Evolutionary conservation across 1,140 invertebrate genomes (phyloP), one percentile per base, ranked within the genome.

Genomic region (Panagrolaimus sp.): DNA sequence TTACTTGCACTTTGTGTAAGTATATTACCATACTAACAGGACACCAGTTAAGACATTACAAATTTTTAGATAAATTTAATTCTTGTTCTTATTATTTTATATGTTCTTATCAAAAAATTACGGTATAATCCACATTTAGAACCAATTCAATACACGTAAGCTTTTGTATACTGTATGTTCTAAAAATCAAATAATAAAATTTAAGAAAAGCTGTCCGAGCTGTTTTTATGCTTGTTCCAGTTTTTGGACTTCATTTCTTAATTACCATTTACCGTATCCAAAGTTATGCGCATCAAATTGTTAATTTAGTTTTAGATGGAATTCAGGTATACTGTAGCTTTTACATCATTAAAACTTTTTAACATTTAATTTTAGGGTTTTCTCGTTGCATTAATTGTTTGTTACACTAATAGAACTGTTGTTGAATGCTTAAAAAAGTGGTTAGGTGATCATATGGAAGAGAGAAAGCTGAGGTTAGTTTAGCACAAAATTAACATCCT

Each of bases 51-150:
- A 27, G 1, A 42, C 2, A 38, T 38, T 38, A 38, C 31, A 38
- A 63, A 13, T n/a, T 27, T 63, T 63, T 43, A 63, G 62, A 63
- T 63, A n/a, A 63, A 63, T 63, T n/a, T 43, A 11, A 11, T 63
- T 8, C 25, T 42, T 16, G 27, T 63, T 8, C 14, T 16, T 23
- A 42, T 16, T 27, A 63, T 63, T 9, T 23, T 63, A 27, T 63
- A 23, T 63, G 42, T 27, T 42, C 20, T 63, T 11, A 20, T 42
- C 20, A 63, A 63, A 31, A 63, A 63, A 63, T 27, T 63, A 31
- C 27, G 42, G 42, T 63, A 63, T 27, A 63, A 63, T 43, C 62
- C 62, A 23, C 62, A 63, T 16, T 42, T 63, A 20, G 62, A 63
- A 63, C 62, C 62, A n/a, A 27, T 63, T 31, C 62, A 63, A 43